phyloP scores from a whole-genome alignment of 2,797 vertebrate genomes.

The Nothura maculosa region DNA sequence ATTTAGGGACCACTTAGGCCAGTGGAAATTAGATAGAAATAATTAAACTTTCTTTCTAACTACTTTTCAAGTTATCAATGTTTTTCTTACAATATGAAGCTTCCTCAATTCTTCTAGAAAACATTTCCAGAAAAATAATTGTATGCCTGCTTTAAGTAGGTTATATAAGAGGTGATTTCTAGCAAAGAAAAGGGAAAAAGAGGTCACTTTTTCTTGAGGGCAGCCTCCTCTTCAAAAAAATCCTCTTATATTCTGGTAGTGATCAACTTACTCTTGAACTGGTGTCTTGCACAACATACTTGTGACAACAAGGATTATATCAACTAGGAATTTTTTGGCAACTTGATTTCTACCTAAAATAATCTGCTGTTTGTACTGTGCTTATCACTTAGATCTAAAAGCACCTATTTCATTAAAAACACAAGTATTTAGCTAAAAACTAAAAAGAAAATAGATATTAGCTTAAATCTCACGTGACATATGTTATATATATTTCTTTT shows the following conservation, averaged over 20 bases:
- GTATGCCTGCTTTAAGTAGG: background rate
- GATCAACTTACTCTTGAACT: background rate
- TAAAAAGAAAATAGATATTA: background rate
- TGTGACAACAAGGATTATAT: background rate
- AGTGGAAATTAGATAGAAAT: background rate
- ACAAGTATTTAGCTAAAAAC: background rate
- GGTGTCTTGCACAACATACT: background rate
- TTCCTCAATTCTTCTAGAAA: background rate
- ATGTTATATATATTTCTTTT: background rate
- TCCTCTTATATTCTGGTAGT: fast-evolving
- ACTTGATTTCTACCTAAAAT: background rate
- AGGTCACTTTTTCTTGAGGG: background rate
- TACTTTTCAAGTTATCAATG: background rate
- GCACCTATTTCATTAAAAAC: background rate
- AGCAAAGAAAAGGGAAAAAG: background rate
- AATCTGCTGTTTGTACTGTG: background rate
- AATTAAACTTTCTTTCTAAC: background rate
- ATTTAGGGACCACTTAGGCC: background rate
- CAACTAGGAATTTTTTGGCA: background rate
- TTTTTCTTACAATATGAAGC: background rate
- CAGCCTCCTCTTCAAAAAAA: background rate
- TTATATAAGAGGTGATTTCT: background rate
- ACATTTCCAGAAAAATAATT: background rate
- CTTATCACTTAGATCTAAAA: background rate
- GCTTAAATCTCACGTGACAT: background rate